Base-by-base conservation (phyloP, 1,140 invertebrate genomes). In the Drosophila serrata region DNA sequence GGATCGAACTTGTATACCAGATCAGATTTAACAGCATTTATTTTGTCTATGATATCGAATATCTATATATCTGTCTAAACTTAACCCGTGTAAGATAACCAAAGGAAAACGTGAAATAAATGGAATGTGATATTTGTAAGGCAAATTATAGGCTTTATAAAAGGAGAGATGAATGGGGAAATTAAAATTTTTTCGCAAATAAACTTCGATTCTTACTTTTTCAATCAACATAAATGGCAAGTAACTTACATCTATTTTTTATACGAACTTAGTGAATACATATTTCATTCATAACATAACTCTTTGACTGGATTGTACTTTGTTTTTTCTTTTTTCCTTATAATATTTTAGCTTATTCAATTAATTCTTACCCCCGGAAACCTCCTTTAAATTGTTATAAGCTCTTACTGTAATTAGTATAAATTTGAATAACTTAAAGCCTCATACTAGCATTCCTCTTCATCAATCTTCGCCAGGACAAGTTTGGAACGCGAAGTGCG, bases 91-190 rank as follows among this genome's bases (percentile, higher is more conserved):
- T 88, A 82, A 88, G 76, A 68, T 77, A 87, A 87, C 75, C 65
- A 63, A 77, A 77, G 48, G 55, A 76, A 81, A 59, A 35, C 68
- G 84, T 88, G 76, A 87, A 87, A 84, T 84, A 88, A 79, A 90
- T 75, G 90, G 40, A 81, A 90, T 90, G 85, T 90, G 85, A 90
- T 90, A 90, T 90, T 90, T 90, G 85, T 90, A 80, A 74, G 42
- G 40, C 31, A 27, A 77, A n/a, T 29, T 17, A 8, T n/a, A 15
- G 24, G 24, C 29, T 48, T 48, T 29, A 11, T 17, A 17, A 11
- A 4, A 5, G 27, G 2, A n/a, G 24, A 11, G 2, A 11, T n/a
- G 4, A 4, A 19, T 6, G 2, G 17, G 1, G 15, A 6, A 39
- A 39, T 7, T 39, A 2, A n/a, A 1, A 24, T 2, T 22, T 43